Evolutionary conservation across 1,140 invertebrate genomes (phyloP).

Genomic region (Atopsyche davidsoni): DNA sequence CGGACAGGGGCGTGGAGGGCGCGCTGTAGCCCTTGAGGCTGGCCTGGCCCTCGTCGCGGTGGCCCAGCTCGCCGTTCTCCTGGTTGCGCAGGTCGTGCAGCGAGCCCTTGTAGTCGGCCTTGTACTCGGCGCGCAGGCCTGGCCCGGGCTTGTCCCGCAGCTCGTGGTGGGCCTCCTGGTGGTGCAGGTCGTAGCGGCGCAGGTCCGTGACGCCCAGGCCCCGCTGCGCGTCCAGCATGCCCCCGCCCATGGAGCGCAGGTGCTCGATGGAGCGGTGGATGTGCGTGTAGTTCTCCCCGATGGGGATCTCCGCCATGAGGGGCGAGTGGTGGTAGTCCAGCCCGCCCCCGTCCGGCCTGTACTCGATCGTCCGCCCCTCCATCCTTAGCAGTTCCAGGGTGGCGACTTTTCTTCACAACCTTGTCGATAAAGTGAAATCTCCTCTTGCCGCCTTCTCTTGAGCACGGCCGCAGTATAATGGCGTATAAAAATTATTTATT

Average conservation of each 20-base stretch:
- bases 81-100: conserved; percentile 45
- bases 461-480: neutral
- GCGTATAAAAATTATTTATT: conserved; percentile 1
- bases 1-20: conserved; percentile 56
- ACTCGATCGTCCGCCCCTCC: conserved; percentile 56
- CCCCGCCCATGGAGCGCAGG: conserved; percentile 53
- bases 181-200: conserved; percentile 47
- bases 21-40: conserved; percentile 48
- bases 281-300: conserved; percentile 54
- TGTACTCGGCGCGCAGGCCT: conserved; percentile 43
- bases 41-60: conserved; percentile 40
- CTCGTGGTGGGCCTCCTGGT: conserved; percentile 42
- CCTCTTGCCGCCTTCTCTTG: neutral
- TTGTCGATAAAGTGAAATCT: neutral
- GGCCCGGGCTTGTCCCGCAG: conserved; percentile 46
- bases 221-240: conserved; percentile 47
- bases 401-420: neutral
- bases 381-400: conserved; percentile 39
- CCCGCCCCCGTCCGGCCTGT: conserved; percentile 49
- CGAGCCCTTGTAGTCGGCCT: conserved; percentile 45
- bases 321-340: conserved; percentile 56
- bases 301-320: conserved; percentile 53
- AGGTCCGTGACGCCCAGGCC: conserved; percentile 48
- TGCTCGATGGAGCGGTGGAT: conserved; percentile 64
- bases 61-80: conserved; percentile 39